phyloP scores from a whole-genome alignment of 1,140 invertebrate species.

The Plectrocnemia conspersa region DNA sequence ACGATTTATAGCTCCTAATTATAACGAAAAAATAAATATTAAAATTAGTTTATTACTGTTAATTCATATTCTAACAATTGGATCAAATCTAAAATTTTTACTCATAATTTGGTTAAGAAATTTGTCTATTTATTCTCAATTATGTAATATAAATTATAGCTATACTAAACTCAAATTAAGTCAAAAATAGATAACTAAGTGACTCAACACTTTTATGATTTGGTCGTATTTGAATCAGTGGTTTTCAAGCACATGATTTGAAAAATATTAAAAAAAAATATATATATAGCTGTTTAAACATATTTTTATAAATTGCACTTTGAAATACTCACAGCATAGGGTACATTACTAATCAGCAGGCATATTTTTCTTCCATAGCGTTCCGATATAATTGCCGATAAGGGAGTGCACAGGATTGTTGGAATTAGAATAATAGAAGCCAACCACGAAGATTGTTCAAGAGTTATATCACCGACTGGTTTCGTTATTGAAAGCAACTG shows the following conservation, averaged over 20 bases:
- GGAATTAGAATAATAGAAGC: not conserved
- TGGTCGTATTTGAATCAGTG: not conserved
- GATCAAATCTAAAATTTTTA: too few relatives aligned
- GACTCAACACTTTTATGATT: not conserved
- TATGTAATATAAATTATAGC: too few relatives aligned
- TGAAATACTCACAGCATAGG: not conserved
- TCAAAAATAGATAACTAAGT: slow-evolving; percentile 7
- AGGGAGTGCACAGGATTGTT: not conserved
- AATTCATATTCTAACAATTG: too few relatives aligned
- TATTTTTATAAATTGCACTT: not conserved
- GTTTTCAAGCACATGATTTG: not conserved
- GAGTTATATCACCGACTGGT: not conserved
- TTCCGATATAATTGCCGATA: not conserved
- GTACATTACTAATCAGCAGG: not conserved
- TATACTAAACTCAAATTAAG: too few relatives aligned
- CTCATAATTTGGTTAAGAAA: too few relatives aligned
- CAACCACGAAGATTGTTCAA: slow-evolving; percentile 1
- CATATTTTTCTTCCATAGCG: slow-evolving; percentile 5
- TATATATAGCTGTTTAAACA: not conserved
- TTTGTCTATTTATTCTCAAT: too few relatives aligned
- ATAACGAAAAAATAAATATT: too few relatives aligned
- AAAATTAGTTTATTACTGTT: too few relatives aligned
- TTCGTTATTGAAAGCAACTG: not conserved
- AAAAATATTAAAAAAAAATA: not conserved
- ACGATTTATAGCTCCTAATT: too few relatives aligned